Evolutionary conservation across 2,113 vertebrate genomes (phyloP), one percentile per base, ranked within the genome.

Genomic region (Serinus canaria): DNA sequence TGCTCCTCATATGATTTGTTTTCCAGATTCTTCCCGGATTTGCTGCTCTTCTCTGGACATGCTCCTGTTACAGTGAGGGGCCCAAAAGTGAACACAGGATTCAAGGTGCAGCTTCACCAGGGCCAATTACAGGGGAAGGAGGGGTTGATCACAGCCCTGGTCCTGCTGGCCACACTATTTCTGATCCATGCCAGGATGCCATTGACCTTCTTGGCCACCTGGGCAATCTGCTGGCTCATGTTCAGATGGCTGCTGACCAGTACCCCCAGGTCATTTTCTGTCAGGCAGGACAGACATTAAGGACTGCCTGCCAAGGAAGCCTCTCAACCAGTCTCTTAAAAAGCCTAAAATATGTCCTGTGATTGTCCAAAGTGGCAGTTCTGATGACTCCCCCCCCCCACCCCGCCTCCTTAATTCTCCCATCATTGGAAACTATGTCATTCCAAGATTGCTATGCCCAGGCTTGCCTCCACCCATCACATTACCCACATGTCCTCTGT

Each of bases 341-440:
- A 58, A 15, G 27, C 27, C 9, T 33, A 19, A 59, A 77, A 68
- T 44, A 27, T 77, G 27, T 6, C 27, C 25, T 52, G 11, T 59
- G 31, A 15, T 11, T 58, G 31, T 41, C 60, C 43, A 30, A n/a
- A 21, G 10, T 43, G 11, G 31, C 31, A 67, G 37, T 68, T 76
- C 37, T 52, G 22, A 44, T 19, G 9, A 44, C 2, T 5, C 3
- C 4, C 2, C 25, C 25, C 7, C 2, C 8, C 3, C 3, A 1
- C 24, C 41, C 13, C 39, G 39, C 41, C 41, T 22, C 11, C 53
- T 52, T 59, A 67, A 67, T 50, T 68, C 25, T 59, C 27, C 21
- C 25, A 43, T 9, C 25, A 31, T 1, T 31, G 10, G n/a, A 86
- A 86, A 44, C 13, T 5, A 22, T 56, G 16, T 59, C 25, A 37